Percentiles rank a stretch among this genome's conserved stretches.
Conservation (phyloP, 2,797 vertebrate species). For the Chelon auratus region DNA sequence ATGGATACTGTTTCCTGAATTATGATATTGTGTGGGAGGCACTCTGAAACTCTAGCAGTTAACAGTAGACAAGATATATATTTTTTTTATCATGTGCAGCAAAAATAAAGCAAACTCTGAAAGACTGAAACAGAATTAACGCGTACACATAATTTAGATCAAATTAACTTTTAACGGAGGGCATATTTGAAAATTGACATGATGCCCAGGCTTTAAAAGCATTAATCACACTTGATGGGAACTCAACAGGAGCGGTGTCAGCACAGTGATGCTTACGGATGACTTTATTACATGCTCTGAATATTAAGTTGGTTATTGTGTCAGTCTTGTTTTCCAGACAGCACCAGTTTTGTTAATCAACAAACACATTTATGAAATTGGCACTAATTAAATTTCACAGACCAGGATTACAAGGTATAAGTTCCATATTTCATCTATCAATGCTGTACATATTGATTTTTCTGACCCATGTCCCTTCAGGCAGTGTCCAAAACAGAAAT, state of each 20-base stretch:
- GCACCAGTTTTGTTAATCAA: slow-evolving; percentile 13
- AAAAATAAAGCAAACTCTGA: slow-evolving; percentile 15
- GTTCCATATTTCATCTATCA: slow-evolving; percentile 4
- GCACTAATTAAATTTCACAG: slow-evolving; percentile 6
- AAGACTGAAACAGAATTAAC: slow-evolving; percentile 15
- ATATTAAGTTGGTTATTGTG: slow-evolving; percentile 49
- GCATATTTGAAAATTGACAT: slow-evolving; percentile 3
- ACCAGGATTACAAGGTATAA: slow-evolving; percentile 1
- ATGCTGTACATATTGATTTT: slow-evolving; percentile 1
- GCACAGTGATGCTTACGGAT: slow-evolving; percentile 9
- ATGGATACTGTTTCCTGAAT: background rate
- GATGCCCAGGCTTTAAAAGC: slow-evolving; percentile 7
- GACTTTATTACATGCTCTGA: slow-evolving; percentile 48
- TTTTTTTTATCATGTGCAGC: background rate
- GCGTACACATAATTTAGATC: slow-evolving; percentile 18
- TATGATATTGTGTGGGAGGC: background rate
- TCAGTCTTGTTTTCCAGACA: slow-evolving; percentile 28
- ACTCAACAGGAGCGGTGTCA: slow-evolving; percentile 3
- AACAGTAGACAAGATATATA: background rate
- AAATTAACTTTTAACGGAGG: slow-evolving; percentile 4
- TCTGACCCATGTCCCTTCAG: background rate
- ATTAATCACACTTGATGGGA: slow-evolving; percentile 26
- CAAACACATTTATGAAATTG: slow-evolving; percentile 23
- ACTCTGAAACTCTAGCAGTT: background rate
- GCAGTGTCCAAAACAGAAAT: background rate